These are phyloP conservation scores for Aulostomus chinensis DNA, from an alignment of 2,797 vertebrate genomes.

Conservation along the genomic window DNA sequence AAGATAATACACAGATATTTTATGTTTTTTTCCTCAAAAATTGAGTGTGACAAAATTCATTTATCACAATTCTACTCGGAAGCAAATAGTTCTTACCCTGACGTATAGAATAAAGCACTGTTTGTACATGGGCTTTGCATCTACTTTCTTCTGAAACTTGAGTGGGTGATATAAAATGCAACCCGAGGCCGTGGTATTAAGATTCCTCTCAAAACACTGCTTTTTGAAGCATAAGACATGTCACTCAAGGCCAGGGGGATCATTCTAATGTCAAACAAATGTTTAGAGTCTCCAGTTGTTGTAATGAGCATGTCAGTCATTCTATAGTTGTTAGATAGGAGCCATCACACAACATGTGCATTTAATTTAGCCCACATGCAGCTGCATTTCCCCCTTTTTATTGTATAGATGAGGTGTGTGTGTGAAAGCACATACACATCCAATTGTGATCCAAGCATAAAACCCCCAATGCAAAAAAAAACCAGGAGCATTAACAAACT, in stretches of 20 bases:
- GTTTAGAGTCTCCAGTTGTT: slow-evolving; percentile 9
- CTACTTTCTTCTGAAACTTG: too few relatives aligned
- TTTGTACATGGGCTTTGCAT: too few relatives aligned
- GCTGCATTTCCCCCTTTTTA: slow-evolving; percentile 16
- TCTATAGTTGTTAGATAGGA: slow-evolving; percentile 28
- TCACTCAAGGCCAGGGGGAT: slow-evolving; percentile 1
- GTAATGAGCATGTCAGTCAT: slow-evolving; percentile 24
- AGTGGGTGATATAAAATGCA: too few relatives aligned
- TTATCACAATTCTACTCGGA: too few relatives aligned
- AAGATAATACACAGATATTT: too few relatives aligned
- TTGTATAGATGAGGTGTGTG: slow-evolving; percentile 17
- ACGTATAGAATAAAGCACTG: too few relatives aligned
- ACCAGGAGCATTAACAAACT: slow-evolving; percentile 9
- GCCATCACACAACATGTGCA: slow-evolving; percentile 37
- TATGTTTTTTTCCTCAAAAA: too few relatives aligned
- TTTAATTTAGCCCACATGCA: slow-evolving; percentile 45
- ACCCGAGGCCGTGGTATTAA: too few relatives aligned
- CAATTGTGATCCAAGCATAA: slow-evolving; percentile 11
- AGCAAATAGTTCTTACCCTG: too few relatives aligned
- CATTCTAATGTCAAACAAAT: slow-evolving; percentile 31
- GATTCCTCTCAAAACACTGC: too few relatives aligned
- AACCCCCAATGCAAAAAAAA: background rate
- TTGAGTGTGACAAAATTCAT: too few relatives aligned
- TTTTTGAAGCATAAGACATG: background rate
- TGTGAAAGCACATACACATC: slow-evolving; percentile 28